phyloP scores from a whole-genome alignment of 2,888 invertebrate species.

The Muschampia plurimacula region DNA sequence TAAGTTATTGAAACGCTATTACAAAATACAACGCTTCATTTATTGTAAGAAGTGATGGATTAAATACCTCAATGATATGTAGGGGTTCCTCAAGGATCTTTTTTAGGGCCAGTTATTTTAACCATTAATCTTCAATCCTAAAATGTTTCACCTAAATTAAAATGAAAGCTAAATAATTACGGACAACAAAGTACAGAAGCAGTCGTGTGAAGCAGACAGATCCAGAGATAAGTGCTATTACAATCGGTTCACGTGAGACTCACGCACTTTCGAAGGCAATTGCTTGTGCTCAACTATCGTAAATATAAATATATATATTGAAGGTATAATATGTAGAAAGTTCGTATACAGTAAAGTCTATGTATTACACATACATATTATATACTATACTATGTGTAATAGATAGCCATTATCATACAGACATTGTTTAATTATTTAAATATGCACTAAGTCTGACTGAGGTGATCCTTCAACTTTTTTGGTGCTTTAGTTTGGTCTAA shows the following conservation, averaged over 20 bases:
- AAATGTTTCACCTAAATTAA: conserved; percentile 21
- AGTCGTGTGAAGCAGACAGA: conserved; percentile 48
- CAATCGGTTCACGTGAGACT: conserved; percentile 49
- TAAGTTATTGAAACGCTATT: too few relatives aligned
- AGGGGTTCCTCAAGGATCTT: neutral
- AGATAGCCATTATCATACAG: too few relatives aligned
- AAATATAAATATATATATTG: conserved; percentile 37
- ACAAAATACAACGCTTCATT: neutral
- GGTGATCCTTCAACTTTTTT: too few relatives aligned
- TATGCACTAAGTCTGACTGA: too few relatives aligned
- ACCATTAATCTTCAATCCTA: neutral
- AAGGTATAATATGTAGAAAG: conserved; percentile 24
- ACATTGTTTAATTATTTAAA: too few relatives aligned
- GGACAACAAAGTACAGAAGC: conserved; percentile 42
- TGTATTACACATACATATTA: neutral
- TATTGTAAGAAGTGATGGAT: neutral
- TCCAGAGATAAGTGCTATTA: conserved; percentile 44
- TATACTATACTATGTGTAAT: too few relatives aligned
- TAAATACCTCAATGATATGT: neutral
- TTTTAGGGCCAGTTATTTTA: neutral
- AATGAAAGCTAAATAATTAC: conserved; percentile 42
- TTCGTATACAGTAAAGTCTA: conserved; percentile 4
- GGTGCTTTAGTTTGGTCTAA: too few relatives aligned
- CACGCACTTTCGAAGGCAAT: conserved; percentile 49
- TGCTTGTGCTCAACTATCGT: conserved; percentile 44